Evolutionary conservation across 2,797 vertebrate genomes (phyloP).

Genomic region (Platalea minor): DNA sequence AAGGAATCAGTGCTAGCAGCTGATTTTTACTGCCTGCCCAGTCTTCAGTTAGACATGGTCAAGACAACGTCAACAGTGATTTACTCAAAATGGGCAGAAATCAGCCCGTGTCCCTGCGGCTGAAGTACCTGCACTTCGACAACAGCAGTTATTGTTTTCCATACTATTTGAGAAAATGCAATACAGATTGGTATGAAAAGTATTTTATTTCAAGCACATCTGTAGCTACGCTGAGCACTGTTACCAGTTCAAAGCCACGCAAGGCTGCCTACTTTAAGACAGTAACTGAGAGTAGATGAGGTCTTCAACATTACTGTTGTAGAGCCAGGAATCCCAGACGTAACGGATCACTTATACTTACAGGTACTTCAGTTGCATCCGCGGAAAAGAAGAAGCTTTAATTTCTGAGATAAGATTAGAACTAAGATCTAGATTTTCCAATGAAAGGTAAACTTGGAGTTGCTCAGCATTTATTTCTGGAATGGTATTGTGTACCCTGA

Average conservation of each 20-base stretch:
- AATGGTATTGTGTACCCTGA: slow-evolving; percentile 91
- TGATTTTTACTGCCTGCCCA: background rate
- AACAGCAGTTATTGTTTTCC: background rate
- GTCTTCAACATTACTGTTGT: background rate
- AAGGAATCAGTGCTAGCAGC: background rate
- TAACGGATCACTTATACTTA: slow-evolving; percentile 68
- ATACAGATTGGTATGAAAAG: background rate
- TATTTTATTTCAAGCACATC: background rate
- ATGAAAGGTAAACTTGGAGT: slow-evolving; percentile 84
- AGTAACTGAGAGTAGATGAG: background rate
- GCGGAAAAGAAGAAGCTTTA: slow-evolving; percentile 88
- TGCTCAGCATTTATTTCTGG: slow-evolving; percentile 84
- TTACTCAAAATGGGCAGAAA: background rate
- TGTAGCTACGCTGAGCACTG: background rate
- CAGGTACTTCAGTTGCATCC: slow-evolving; percentile 93
- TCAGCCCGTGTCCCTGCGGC: background rate
- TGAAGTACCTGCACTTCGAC: background rate
- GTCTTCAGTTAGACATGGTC: background rate
- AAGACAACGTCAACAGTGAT: background rate
- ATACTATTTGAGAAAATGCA: background rate
- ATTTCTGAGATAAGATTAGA: slow-evolving; percentile 93
- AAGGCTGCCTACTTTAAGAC: background rate
- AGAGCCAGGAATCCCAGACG: background rate
- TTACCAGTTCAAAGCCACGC: background rate
- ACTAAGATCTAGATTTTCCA: slow-evolving; percentile 92